Evolutionary conservation across 1,140 invertebrate genomes (phyloP), one percentile per base, ranked within the genome.

Genomic region (Neoseiulus cucumeris): DNA sequence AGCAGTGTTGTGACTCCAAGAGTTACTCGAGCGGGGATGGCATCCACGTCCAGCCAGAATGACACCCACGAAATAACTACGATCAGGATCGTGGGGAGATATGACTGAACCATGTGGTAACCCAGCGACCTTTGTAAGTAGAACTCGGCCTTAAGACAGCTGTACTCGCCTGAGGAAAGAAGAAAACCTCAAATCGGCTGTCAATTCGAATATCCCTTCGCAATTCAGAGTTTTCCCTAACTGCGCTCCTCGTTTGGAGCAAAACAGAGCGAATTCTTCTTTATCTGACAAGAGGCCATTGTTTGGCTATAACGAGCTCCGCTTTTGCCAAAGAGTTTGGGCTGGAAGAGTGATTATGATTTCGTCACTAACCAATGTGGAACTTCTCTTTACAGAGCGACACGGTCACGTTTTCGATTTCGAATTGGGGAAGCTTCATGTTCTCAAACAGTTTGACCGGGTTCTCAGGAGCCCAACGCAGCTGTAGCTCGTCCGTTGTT

Each of bases 341-440:
- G 20, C 29, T 59, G 9, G 18, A 12, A 20, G 20, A 17, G 25
- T 66, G 29, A 66, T 66, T 14, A 42, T 41, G 42, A 39, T 41
- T 18, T 39, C 45, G 47, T 44, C n/a, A 69, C 74, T 71, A 70
- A 80, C 79, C 78, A 41, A 79, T 76, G 68, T 79, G 77, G 68
- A 77, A 78, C 7, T 74, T 85, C 25, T 82, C 78, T 4, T 81
- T 82, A 67, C 79, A 74, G 5, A 70, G 64, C 9, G 70, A 70
- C 1, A 72, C 71, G 30, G 69, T 70, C 20, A 74, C 71, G 47
- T 68, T 68, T 64, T 71, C 68, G 42, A 73, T 72, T 66, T 79
- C 75, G 71, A 81, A 91, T 73, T 90, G 87, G 0, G 87, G 87
- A n/a, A 91, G 75, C 72, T 89, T 86, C 30, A 89, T 73, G 65